Percentiles rank a stretch among this genome's conserved stretches.
These are phyloP conservation scores for Holotrichia oblita DNA, from an alignment of 1,140 invertebrate species.

Conservation along the genomic window DNA sequence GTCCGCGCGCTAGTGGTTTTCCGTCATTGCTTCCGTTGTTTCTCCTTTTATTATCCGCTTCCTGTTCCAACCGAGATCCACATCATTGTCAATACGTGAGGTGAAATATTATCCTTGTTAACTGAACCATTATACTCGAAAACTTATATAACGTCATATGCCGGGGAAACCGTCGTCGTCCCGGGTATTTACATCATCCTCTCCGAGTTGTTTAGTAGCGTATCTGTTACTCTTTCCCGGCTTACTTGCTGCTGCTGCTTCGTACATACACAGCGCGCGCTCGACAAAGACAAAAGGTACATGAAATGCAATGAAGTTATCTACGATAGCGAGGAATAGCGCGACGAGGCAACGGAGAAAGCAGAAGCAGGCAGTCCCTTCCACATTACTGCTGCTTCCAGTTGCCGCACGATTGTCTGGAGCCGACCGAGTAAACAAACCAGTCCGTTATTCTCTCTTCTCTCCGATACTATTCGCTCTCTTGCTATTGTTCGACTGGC, in stretches of 20 bases:
- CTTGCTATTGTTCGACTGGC: slow-evolving; percentile 17
- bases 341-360: background rate
- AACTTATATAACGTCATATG: slow-evolving; percentile 6
- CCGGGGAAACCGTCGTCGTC: background rate
- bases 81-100: slow-evolving; percentile 18
- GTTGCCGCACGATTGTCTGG: slow-evolving; percentile 24
- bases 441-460: slow-evolving; percentile 30
- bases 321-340: slow-evolving; percentile 5
- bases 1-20: background rate
- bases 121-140: slow-evolving; percentile 9
- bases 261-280: background rate
- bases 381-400: background rate
- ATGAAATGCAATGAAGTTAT: slow-evolving; percentile 32
- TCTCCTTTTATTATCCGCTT: background rate
- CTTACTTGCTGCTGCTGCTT: background rate
- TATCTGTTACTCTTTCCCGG: background rate
- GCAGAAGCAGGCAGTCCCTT: slow-evolving; percentile 20
- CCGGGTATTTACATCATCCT: slow-evolving; percentile 19
- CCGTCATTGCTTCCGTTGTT: background rate
- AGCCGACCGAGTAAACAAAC: slow-evolving; percentile 35
- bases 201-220: background rate
- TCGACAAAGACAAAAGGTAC: slow-evolving; percentile 20
- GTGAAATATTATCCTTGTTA: slow-evolving; percentile 29
- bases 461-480: slow-evolving; percentile 25
- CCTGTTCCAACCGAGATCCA: slow-evolving; percentile 14